These are phyloP conservation scores for Engraulis encrasicolus DNA, from an alignment of 2,113 vertebrate genomes.

Conservation along the genomic window DNA sequence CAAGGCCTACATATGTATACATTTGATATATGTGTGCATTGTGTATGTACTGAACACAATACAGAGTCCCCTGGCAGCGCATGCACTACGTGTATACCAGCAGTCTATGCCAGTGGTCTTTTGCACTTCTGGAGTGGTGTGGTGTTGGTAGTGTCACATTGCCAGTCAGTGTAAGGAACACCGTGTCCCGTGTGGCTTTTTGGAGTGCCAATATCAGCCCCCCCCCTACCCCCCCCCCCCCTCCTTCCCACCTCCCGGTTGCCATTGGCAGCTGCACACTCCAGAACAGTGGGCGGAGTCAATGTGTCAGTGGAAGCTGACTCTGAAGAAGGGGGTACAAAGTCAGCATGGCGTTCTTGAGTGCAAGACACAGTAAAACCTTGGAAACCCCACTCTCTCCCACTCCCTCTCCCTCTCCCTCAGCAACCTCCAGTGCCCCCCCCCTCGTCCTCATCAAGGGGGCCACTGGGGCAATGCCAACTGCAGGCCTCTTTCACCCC, in stretches of 20 bases:
- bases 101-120: not conserved
- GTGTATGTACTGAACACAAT: too few relatives aligned
- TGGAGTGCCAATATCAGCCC: not conserved
- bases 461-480: not conserved
- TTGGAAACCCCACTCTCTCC: not conserved
- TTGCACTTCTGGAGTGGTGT: not conserved
- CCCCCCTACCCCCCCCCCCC: too few relatives aligned
- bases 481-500: not conserved
- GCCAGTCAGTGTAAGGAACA: not conserved
- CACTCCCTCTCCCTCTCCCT: not conserved
- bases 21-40: not conserved
- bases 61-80: not conserved
- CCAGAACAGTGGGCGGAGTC: not conserved
- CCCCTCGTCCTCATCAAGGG: not conserved
- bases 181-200: not conserved
- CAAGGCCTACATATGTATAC: too few relatives aligned
- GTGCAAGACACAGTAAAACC: not conserved
- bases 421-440: too few relatives aligned
- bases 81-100: not conserved
- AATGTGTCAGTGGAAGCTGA: not conserved
- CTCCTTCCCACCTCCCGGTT: not conserved
- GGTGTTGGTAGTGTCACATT: not conserved
- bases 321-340: not conserved
- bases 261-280: not conserved
- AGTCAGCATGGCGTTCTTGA: not conserved